Evolutionary conservation across 1,140 invertebrate species (phyloP).

Genomic region (Apis mellifera): Amel_HAv3.1 CM009937.2:9273501-9274000

Average conservation of each 20-base stretch:
- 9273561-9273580: constrained; percentile 58
- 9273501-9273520: constrained; percentile 22
- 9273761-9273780: background rate
- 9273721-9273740: background rate
- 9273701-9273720: background rate
- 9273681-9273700: background rate
- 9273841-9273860: too few species aligned
- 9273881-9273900: too few species aligned
- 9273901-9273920: too few species aligned
- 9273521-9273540: constrained; percentile 76
- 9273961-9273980: too few species aligned
- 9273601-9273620: constrained; percentile 45
- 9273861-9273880: too few species aligned
- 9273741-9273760: background rate
- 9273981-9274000: too few species aligned
- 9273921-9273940: too few species aligned
- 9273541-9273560: constrained; percentile 78
- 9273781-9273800: background rate
- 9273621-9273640: background rate
- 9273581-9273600: constrained; percentile 58
- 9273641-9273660: background rate
- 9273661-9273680: constrained; percentile 27
- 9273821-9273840: background rate
- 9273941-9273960: too few species aligned
- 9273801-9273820: background rate